Base-by-base conservation (phyloP, 2,113 vertebrate species). In the Catharus bicknelli region DNA sequence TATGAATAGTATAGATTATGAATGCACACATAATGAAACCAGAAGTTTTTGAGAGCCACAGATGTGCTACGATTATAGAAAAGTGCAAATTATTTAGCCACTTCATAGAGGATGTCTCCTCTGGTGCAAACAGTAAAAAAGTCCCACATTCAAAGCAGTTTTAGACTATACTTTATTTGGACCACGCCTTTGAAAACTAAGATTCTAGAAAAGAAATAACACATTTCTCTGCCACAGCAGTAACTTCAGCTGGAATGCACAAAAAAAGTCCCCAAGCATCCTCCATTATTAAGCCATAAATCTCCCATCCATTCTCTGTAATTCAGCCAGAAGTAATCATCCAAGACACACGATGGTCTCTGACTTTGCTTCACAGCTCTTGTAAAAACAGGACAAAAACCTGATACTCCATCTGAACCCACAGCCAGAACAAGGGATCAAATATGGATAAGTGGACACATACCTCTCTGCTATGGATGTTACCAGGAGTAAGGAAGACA, bases 401-500 rank as follows among this genome's bases (percentile, higher is more conserved):
- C 30, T 14, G 25, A 59, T 13, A 26, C 2, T 54, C 17, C 34
- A 79, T 7, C 7, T 11, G 29, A 63, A 48, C 6, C 38, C 10
- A 50, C 18, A 61, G 27, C 7, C 57, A 77, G 32, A 3, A 3
- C 0, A 32, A 2, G 10, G 58, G 53, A 81, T 32, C 30, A 21
- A 34, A 3, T 1, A 27, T 2, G 14, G 50, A 59, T 36, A 43
- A 57, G 51, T 0, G 1, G 23, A 58, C 23, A 32, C 0, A 0
- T 0, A 5, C 9, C 22, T 85, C 42, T 74, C 22, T 18, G 29
- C 11, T 59, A 6, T 9, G 17, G 38, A 34, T 22, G 19, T 6
- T 42, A 40, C 10, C 0, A 1, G 27, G 57, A 79, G 16, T 11
- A 66, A 74, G 25, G 38, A 36, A 86, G 30, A 27, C 27, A 86